Evolutionary conservation across 2,888 invertebrate genomes (phyloP), one percentile per base, ranked within the genome.

Genomic region (Melinaea menophilus): DNA sequence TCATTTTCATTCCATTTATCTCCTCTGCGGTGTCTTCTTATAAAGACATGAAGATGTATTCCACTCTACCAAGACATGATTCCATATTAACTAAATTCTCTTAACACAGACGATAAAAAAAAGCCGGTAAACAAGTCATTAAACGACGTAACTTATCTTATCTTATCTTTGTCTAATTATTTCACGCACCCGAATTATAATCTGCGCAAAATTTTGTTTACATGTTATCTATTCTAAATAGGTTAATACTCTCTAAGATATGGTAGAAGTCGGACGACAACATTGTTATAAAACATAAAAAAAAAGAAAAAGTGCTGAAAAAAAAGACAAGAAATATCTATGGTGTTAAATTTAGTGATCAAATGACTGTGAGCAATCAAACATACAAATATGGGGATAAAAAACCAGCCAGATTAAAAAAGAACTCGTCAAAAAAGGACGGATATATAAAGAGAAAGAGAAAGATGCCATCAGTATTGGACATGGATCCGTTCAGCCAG

Each of bases 401-500:
- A 33, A 31, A 58, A 55, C 51, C 37, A 31, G 3, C 51, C 51
- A 9, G 51, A 51, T 51, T 51, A 48, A 47, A 22, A 58, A 66
- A 57, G 56, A 0, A 22, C 22, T 22, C 1, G 22, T 51, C 31
- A 48, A 47, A 22, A 58, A 66, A 57, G 56, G 48, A 59, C 55
- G 33, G 47, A 22, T 54, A 54, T 45, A 59, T 35, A 37, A 56
- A 51, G 31, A 37, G 59, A 37, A 37, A 61, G 58, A 45, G 47
- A 4, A 66, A 56, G 54, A 90, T 90, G 90, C 90, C 89, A 22
- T 84, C 89, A 67, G 86, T 83, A n/a, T 59, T 88, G 71, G 81
- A 83, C 65, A 73, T 81, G 48, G 82, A 82, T 34, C 85, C 80
- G 47, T 89, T 88, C 79, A 90, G 88, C 79, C 88, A 86, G 76